Evolutionary conservation across 1,140 invertebrate species (phyloP), one percentile per base, ranked within the genome.

Genomic region (Lasaia peninsularis): DNA sequence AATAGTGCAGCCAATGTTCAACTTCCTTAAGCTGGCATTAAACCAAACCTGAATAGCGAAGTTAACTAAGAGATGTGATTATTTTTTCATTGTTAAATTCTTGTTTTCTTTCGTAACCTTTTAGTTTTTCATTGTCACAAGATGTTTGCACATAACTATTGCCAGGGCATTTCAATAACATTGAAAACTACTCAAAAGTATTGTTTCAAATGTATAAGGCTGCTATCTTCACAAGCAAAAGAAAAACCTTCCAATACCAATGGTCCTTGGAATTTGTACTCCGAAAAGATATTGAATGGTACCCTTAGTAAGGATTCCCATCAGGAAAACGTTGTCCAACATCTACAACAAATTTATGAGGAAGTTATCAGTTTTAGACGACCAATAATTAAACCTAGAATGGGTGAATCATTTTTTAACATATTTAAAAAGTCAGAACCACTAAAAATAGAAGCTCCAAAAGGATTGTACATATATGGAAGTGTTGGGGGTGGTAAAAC

Each of bases 401-500:
- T 67, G 33, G 20, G 59, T 12, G 62, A 70, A 57, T 77, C 72
- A n/a, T 62, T 91, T 65, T 79, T 90, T 66, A 80, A 78, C 56
- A 75, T 84, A 70, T 84, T 91, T 84, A 84, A 69, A 57, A 78
- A 71, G 62, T 67, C 80, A 82, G 78, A 88, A 86, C 82, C 76
- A 51, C 62, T 75, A 75, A 78, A 90, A 86, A 70, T 89, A 21
- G 67, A 79, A 52, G 83, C 91, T 11, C 95, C 95, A 0, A 93
- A 93, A 82, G 96, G 96, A 6, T 80, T 97, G 7, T 97, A 97
- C 73, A 92, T 97, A 48, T 94, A 95, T 88, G 96, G 96, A 48
- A 93, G 95, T 76, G 95, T 97, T 69, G 96, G 97, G 48, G 96
- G 97, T 75, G 97, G 97, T 56, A 98, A 99, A 92, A 99, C 98